These are phyloP conservation scores for Rhegmatorhina hoffmannsi DNA, from an alignment of 2,113 vertebrate genomes.

Conservation along the genomic window DNA sequence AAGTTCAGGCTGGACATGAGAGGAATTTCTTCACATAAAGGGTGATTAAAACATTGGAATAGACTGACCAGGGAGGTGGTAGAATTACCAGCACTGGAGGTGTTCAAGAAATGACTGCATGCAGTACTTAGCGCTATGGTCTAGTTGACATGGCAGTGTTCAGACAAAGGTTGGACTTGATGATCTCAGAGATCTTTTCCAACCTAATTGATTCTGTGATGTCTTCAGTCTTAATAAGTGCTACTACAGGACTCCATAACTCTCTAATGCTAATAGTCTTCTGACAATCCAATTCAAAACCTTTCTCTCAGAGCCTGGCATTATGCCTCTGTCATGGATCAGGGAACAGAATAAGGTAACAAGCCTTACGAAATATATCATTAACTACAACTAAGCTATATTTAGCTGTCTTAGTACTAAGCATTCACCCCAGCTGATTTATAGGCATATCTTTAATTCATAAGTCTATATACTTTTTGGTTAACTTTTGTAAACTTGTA, in stretches of 20 bases:
- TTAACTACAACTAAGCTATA: background rate
- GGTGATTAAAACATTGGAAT: background rate
- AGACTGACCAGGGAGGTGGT: background rate
- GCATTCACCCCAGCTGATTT: background rate
- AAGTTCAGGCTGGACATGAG: background rate
- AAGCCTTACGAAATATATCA: background rate
- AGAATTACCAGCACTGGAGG: background rate
- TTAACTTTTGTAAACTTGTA: background rate
- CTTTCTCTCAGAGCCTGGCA: background rate
- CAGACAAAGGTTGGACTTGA: background rate
- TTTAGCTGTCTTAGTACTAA: background rate
- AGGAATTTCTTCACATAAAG: background rate
- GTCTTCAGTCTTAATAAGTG: background rate
- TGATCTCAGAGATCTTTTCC: background rate
- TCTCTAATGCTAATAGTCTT: background rate
- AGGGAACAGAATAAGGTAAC: background rate
- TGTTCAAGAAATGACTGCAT: background rate
- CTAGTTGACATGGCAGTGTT: background rate
- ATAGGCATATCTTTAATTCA: background rate
- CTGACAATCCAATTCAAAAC: background rate
- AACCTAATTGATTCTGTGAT: background rate
- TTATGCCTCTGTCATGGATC: background rate
- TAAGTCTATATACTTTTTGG: background rate
- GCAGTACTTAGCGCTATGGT: background rate
- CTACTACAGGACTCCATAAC: background rate